Conservation (phyloP, 64 coral and sea anemone genomes). For the Hydrozoanthus tunicans region DNA sequence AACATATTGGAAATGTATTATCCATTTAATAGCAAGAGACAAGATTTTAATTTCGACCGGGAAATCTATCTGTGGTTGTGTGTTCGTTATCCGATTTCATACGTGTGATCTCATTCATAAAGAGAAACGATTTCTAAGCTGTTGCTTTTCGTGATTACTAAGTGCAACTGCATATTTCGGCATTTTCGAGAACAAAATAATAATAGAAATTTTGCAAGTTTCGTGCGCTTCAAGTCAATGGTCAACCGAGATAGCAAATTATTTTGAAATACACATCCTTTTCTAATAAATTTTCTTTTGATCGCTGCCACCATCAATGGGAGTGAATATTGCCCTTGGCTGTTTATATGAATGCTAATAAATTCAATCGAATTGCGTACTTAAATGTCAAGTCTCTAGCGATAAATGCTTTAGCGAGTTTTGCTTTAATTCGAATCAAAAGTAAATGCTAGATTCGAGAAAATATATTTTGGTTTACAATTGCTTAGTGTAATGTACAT, state of each 20-base stretch:
- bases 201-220: constrained; percentile 1
- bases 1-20: constrained; percentile 49
- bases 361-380: constrained; percentile 2
- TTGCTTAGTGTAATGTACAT: no score
- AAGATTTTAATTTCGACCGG: constrained; percentile 8
- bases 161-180: neutral
- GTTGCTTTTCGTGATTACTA: constrained; percentile 3
- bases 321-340: constrained; percentile 28
- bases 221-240: neutral
- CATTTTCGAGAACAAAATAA: constrained; percentile 27
- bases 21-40: neutral
- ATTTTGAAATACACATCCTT: constrained; percentile 35
- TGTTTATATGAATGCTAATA: constrained; percentile 37
- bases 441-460: neutral
- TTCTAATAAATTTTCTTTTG: constrained; percentile 43
- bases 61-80: neutral
- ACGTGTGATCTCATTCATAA: neutral
- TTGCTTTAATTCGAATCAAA: neutral
- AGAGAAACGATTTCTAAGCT: constrained; percentile 8
- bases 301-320: constrained; percentile 25
- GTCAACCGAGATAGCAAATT: neutral
- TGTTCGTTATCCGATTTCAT: constrained; percentile 41
- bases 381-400: neutral
- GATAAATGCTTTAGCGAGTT: neutral
- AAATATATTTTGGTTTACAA: neutral